Evolutionary conservation across 2,888 invertebrate genomes (phyloP).

Genomic region (Rhorus exstirpatorius): DNA sequence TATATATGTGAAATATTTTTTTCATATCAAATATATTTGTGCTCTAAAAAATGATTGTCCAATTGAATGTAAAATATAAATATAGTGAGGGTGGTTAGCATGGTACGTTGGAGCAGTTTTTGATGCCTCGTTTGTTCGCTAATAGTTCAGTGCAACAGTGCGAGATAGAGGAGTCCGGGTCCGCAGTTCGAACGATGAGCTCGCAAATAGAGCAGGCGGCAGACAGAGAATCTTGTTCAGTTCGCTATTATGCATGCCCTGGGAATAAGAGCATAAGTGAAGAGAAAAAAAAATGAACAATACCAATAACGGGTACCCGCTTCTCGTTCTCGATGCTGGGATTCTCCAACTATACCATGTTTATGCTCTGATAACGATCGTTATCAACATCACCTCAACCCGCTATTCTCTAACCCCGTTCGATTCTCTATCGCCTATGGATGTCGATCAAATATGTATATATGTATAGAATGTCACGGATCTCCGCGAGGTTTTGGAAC

Average conservation of each 20-base stretch:
- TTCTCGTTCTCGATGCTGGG: slow-evolving; percentile 31
- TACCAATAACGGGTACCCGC: slow-evolving; percentile 3
- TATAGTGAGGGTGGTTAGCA: no score
- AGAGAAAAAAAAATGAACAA: slow-evolving; percentile 31
- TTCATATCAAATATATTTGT: no score
- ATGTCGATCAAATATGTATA: no score
- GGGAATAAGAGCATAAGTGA: neutral
- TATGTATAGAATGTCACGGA: slow-evolving; percentile 1
- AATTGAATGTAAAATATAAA: no score
- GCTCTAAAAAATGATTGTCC: no score
- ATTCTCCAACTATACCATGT: neutral
- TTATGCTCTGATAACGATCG: neutral
- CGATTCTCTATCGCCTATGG: neutral
- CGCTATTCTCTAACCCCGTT: neutral
- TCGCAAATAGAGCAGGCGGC: no score
- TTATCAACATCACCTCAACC: neutral
- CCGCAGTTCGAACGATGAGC: no score
- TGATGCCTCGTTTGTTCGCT: no score
- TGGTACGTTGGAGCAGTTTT: no score
- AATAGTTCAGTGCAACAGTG: no score
- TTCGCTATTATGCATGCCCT: neutral
- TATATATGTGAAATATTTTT: no score
- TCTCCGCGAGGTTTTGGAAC: slow-evolving; percentile 24
- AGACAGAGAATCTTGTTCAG: neutral
- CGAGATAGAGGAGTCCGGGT: no score